Evolutionary conservation across 2,113 vertebrate species (phyloP).

Genomic region (Plestiodon gilberti): DNA sequence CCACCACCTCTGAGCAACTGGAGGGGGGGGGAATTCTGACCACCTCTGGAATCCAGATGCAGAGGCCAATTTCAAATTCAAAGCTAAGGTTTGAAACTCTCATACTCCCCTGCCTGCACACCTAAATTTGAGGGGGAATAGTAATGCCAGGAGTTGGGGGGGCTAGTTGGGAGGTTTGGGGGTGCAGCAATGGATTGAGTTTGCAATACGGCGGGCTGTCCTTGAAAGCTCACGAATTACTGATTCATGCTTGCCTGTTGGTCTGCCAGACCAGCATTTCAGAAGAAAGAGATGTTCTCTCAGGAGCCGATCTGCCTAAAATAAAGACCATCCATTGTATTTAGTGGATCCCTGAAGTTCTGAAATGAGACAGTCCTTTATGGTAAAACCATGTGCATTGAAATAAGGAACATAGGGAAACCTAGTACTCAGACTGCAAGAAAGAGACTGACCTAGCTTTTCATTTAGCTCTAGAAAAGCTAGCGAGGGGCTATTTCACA

Average conservation of each 20-base stretch:
- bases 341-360: neutral
- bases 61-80: constrained; percentile 72
- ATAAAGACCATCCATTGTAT: neutral
- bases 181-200: too few species aligned
- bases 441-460: neutral
- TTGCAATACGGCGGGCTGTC: neutral
- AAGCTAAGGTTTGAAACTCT: constrained; percentile 44
- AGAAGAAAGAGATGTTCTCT: neutral
- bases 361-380: neutral
- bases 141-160: neutral
- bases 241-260: neutral
- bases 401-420: constrained; percentile 4
- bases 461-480: neutral
- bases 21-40: constrained; percentile 52
- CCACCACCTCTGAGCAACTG: constrained; percentile 66
- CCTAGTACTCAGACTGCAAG: neutral
- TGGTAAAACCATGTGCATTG: constrained; percentile 26
- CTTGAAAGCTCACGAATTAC: neutral
- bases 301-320: neutral
- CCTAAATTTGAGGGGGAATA: constrained; percentile 17
- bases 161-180: neutral
- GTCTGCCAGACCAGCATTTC: neutral
- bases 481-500: neutral
- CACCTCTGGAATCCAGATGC: constrained; percentile 76
- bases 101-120: constrained; percentile 32